These are phyloP conservation scores for Pararge aegeria DNA, from an alignment of 1,140 invertebrate genomes.

Conservation along the genomic window DNA sequence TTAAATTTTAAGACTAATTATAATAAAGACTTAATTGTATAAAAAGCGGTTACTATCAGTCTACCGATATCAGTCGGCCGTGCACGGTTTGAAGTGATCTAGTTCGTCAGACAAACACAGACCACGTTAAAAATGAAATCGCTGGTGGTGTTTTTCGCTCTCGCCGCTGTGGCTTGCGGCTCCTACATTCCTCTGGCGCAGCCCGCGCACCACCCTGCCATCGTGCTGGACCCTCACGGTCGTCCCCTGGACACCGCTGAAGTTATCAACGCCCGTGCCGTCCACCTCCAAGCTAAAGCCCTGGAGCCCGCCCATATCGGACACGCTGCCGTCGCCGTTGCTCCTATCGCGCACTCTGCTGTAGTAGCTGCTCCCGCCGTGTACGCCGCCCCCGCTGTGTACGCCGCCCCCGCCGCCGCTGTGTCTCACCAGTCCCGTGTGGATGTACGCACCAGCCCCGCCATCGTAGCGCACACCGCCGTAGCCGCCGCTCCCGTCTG, in stretches of 20 bases:
- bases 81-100: constrained; percentile 67
- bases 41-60: background rate
- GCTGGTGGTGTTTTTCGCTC: constrained; percentile 52
- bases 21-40: background rate
- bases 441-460: constrained; percentile 51
- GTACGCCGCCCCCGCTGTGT: constrained; percentile 28
- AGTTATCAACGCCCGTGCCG: constrained; percentile 73
- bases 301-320: constrained; percentile 41
- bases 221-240: constrained; percentile 63
- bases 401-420: constrained; percentile 32
- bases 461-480: constrained; percentile 39
- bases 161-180: constrained; percentile 52
- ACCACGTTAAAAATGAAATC: constrained; percentile 73
- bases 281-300: constrained; percentile 70
- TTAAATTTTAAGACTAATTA: constrained; percentile 31
- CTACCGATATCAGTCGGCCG: constrained; percentile 53
- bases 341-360: constrained; percentile 21
- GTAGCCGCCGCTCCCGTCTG: constrained; percentile 31
- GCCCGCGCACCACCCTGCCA: constrained; percentile 54
- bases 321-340: constrained; percentile 35
- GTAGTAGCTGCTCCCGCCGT: constrained; percentile 13
- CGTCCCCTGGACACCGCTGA: constrained; percentile 73
- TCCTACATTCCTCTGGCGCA: constrained; percentile 55
- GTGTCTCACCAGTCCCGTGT: constrained; percentile 61
- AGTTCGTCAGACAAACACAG: constrained; percentile 62